Evolutionary conservation across 2,888 invertebrate species (phyloP), one percentile per base, ranked within the genome.

Genomic region (Macaria notata): DNA sequence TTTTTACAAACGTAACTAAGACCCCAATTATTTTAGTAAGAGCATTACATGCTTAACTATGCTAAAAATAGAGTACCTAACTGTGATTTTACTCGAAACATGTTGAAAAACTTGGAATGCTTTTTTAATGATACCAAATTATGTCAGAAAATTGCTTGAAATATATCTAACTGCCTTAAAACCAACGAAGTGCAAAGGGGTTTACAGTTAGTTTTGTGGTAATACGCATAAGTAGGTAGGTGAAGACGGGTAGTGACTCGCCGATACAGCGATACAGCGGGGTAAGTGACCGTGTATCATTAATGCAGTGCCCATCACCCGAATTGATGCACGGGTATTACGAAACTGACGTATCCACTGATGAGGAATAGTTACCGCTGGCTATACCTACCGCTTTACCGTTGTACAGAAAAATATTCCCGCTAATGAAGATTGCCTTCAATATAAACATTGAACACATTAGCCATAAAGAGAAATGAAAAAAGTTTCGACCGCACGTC

Each of bases 171-270:
- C 70, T 73, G 79, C 69, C 68, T 70, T 73, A 71, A 78, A 85
- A 71, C 65, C 83, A 85, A 75, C 86, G 77, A 79, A 82, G 86
- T 85, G 87, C 79, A 80, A 86, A 88, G 78, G 72, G 61, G 72
- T 59, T 54, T 82, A 88, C 88, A 83, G 89, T 89, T 88, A 85
- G 64, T 71, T 81, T 78, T 75, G 53, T 49, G 33, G 52, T 53
- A 49, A 46, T 49, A 45, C 49, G 49, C 29, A 43, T 52, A 48
- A 49, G 48, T 57, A 57, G 31, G 9, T 56, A 50, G 6, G 8
- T n/a, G 41, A n/a, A 41, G n/a, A 41, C n/a, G 41, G 38, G 67
- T 74, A 81, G 75, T 75, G 71, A 76, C 73, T 76, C 74, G 76
- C 72, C 65, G 68, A 78, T 79, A 78, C 72, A 75, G 72, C 65